Evolutionary conservation across 2,888 invertebrate species (phyloP), one percentile per base, ranked within the genome.

Genomic region (Poecilus cupreus): DNA sequence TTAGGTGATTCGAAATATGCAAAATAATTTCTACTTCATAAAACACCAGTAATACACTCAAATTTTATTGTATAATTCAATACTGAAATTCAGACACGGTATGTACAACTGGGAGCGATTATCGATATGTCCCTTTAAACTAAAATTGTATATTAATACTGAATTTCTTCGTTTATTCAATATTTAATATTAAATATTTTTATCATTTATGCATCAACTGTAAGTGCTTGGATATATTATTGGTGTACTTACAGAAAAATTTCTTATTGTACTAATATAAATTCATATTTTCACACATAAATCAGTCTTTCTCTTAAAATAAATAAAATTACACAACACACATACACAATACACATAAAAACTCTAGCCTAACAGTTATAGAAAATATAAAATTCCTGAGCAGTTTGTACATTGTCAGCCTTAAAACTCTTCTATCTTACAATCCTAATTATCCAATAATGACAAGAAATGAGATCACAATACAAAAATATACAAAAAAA

Each of bases 381-480:
- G 8, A 60, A 68, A 13, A 46, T 46, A 46, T 68, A 32, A 68
- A 26, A 72, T 72, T 72, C 72, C 72, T 72, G 72, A 72, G 72
- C 43, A 72, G 49, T 72, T 72, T 72, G 49, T 72, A 72, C 72
- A 72, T 72, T 46, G 72, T 72, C 72, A 72, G 72, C 24, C 46
- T 72, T 46, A 72, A 72, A 72, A 22, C 32, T 60, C 32, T 24
- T 13, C 54, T 70, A 70, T 16, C 49, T 72, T 39, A 68, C 32
- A 32, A 51, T 18, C 51, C 51, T 51, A 51, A 51, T 51, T 46
- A n/a, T n/a, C n/a, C n/a, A 60, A 60, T 60, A 76, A 76, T 76
- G 76, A 76, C 76, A 76, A 76, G 76, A 76, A 39, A 76, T 54
- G 22, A 76, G 49, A 76, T 77, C 77, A 77, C 77, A 77, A 60